Percentiles rank a stretch among this genome's conserved stretches.
Evolutionary conservation across 1,140 invertebrate species (phyloP).

Genomic region (Tenebrio molitor): DNA sequence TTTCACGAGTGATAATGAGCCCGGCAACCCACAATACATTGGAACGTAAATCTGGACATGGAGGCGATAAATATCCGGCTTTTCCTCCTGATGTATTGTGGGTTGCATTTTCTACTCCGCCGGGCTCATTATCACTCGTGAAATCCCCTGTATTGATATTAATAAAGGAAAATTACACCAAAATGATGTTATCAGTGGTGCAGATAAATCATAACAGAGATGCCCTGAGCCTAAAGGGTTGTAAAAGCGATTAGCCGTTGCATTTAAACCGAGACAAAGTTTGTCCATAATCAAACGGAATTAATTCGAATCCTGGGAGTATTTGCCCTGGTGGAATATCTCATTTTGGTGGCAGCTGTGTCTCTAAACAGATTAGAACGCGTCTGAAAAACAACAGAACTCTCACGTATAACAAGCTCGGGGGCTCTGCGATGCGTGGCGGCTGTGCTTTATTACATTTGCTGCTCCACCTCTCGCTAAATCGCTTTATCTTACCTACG

Average conservation of each 20-base stretch:
- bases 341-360: slow-evolving; percentile 32
- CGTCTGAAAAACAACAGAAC: slow-evolving; percentile 33
- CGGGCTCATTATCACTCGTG: too few species aligned
- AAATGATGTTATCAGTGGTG: too few species aligned
- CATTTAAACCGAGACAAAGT: slow-evolving; percentile 22
- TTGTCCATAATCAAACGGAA: slow-evolving; percentile 19
- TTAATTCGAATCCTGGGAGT: slow-evolving; percentile 32
- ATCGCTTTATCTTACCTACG: slow-evolving; percentile 26
- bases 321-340: slow-evolving; percentile 29
- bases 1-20: too few species aligned
- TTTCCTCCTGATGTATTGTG: too few species aligned
- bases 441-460: slow-evolving; percentile 37
- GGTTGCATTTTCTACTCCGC: too few species aligned
- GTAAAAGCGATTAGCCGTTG: background rate
- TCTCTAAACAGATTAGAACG: slow-evolving; percentile 34
- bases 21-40: too few species aligned
- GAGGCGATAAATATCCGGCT: too few species aligned
- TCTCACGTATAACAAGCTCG: slow-evolving; percentile 36
- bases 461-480: slow-evolving; percentile 28
- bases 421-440: slow-evolving; percentile 28
- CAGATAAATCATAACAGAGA: too few species aligned
- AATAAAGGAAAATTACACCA: too few species aligned
- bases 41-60: too few species aligned
- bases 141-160: too few species aligned
- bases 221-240: background rate